A percentile compares a stretch with the other conserved stretches of the same genome.
phyloP scores from a whole-genome alignment of 2,797 vertebrate genomes.

The Cyprinodon diabolis region DNA sequence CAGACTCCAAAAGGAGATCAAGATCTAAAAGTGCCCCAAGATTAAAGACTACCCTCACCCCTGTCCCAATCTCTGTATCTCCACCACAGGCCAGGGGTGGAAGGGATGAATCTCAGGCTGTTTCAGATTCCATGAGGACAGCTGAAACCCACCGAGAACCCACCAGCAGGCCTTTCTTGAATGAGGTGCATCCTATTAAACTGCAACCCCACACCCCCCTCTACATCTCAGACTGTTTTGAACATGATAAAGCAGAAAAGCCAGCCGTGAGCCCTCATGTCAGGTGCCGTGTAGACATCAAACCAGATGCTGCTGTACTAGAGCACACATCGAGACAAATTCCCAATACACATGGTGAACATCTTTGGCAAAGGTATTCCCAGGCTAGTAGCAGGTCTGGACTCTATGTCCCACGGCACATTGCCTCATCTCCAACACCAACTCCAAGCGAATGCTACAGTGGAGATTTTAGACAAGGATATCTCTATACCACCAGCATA shows the following conservation, averaged over 20 bases:
- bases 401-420: conserved; percentile 85
- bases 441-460: conserved; percentile 92
- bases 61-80: conserved; percentile 84
- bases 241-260: conserved; percentile 76
- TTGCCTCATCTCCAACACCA: conserved; percentile 85
- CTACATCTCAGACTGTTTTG: conserved; percentile 87
- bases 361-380: conserved; percentile 81
- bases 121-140: conserved; percentile 73
- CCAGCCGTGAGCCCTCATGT: conserved; percentile 87
- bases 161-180: conserved; percentile 84
- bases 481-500: conserved; percentile 79
- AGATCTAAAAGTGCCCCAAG: conserved; percentile 91
- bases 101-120: conserved; percentile 76
- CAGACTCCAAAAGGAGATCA: conserved; percentile 84
- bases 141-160: conserved; percentile 78
- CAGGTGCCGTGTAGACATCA: conserved; percentile 93
- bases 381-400: conserved; percentile 82
- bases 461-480: conserved; percentile 84
- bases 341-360: conserved; percentile 70
- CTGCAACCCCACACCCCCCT: conserved; percentile 92
- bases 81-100: conserved; percentile 78
- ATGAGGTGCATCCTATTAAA: conserved; percentile 97
- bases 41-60: conserved; percentile 83
- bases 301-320: conserved; percentile 90
- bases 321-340: conserved; percentile 85